Evolutionary conservation across 2,113 vertebrate species (phyloP).

Genomic region (Camelus dromedarius): DNA sequence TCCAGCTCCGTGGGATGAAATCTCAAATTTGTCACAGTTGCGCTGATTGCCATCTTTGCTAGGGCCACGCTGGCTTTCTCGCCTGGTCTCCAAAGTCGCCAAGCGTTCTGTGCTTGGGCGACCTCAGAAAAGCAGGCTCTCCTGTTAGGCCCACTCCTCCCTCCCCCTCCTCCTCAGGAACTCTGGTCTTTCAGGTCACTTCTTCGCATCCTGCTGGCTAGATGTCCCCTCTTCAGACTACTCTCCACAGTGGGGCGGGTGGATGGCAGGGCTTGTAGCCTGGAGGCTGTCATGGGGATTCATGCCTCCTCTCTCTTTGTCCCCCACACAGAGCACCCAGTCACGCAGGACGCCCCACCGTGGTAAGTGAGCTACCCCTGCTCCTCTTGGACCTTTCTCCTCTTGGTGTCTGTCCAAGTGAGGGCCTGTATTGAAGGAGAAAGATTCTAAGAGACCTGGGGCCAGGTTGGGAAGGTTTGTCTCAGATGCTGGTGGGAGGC

Average conservation of each 20-base stretch:
- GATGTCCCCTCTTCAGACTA: not conserved
- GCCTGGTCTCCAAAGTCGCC: not conserved
- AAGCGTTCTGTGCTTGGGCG: not conserved
- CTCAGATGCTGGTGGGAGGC: not conserved
- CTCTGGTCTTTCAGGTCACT: not conserved
- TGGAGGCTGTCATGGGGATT: not conserved
- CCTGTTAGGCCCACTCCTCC: accelerated
- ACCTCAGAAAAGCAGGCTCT: not conserved
- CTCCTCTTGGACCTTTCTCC: not conserved
- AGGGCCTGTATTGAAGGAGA: not conserved
- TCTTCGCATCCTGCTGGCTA: too few relatives aligned
- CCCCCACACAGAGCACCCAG: constrained; percentile 60
- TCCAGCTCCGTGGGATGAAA: not conserved
- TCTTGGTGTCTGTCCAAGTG: not conserved
- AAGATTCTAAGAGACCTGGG: not conserved
- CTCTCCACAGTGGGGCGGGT: not conserved
- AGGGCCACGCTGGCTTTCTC: not conserved
- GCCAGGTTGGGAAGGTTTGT: not conserved
- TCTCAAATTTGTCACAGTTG: not conserved
- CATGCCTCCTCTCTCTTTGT: not conserved
- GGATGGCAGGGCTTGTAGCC: accelerated
- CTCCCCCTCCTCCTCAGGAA: accelerated
- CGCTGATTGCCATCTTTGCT: not conserved
- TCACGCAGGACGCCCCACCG: constrained; percentile 1
- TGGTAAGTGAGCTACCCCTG: constrained; percentile 54